Evolutionary conservation across 23 tunicate genomes (phyloP).

Genomic region (Phallusia fumigata): DNA sequence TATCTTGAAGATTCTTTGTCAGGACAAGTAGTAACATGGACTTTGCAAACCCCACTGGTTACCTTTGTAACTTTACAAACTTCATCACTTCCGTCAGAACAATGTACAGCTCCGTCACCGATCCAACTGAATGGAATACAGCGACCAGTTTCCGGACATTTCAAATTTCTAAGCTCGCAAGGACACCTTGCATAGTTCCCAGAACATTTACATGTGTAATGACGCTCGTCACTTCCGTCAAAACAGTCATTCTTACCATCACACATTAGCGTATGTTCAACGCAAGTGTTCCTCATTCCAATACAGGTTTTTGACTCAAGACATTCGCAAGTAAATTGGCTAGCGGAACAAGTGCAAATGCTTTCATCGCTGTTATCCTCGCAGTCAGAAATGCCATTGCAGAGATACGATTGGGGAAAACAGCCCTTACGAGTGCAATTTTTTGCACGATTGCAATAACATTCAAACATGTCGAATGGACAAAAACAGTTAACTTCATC

Average conservation of each 20-base stretch:
- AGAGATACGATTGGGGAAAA: background rate
- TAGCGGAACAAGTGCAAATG: background rate
- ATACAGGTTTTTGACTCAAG: too few species aligned
- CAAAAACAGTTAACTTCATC: background rate
- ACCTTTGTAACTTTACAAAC: background rate
- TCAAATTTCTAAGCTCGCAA: background rate
- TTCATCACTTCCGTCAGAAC: slow-evolving; percentile 12
- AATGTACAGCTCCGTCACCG: background rate
- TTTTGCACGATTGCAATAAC: background rate
- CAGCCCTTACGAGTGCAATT: background rate
- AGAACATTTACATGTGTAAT: background rate
- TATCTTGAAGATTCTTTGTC: background rate
- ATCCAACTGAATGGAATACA: background rate
- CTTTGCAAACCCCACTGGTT: background rate
- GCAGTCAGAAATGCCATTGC: background rate
- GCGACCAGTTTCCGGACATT: background rate
- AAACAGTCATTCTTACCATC: background rate
- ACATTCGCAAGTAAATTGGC: slow-evolving; percentile 1
- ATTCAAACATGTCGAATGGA: background rate
- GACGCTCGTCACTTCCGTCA: slow-evolving; percentile 7
- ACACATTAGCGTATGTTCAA: background rate
- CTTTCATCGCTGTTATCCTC: background rate
- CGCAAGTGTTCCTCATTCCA: background rate
- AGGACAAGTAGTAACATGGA: background rate
- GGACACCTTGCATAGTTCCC: background rate